Base-by-base conservation (phyloP, 2,113 vertebrate species). In the Myodes glareolus region DNA sequence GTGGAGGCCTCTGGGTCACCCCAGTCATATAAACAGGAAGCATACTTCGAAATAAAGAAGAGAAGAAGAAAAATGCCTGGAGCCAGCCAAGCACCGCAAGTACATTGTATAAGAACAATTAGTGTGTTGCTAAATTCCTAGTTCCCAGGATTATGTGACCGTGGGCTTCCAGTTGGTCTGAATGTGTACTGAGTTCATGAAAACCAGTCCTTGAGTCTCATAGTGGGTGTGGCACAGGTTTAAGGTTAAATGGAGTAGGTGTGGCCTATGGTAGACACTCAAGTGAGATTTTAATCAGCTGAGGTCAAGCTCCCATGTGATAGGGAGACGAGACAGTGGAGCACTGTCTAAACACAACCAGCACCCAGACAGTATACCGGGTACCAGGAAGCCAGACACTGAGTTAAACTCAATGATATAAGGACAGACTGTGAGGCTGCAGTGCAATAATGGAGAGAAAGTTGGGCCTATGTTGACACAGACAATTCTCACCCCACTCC, bases 11-110 rank as follows among this genome's bases (percentile, higher is more conserved):
- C 75, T 45, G 42, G 31, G 85, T 96, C 87, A 96, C 82, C 58
- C 58, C 55, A 85, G 70, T 90, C 63, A 81, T 89, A 97, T 92
- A 96, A 97, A 98, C 94, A 97, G 98, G 97, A 97, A 96, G 93
- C 61, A 94, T 45, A 93, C 94, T 86, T 92, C 47, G 29, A 93
- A 96, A 75, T 58, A 90, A 94, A 95, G 27, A 72, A 61, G 65
- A 88, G 95, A 87, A 94, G 23, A 55, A n/a, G 45, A 94, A 33
- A 90, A 63, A 94, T 90, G 42, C 36, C n/a, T 75, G 13, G 47
- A 95, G 25, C 33, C 92, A 90, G 90, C 33, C 77, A 92, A 76
- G 21, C 39, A 77, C 55, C 85, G 45, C 68, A 90, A 70, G 42
- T 92, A 68, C 42, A 93, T 85, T 75, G 29, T 29, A 93, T 42